These are phyloP conservation scores for Melanotaenia duboulayi DNA, from an alignment of 2,113 vertebrate genomes.

Conservation along the genomic window DNA sequence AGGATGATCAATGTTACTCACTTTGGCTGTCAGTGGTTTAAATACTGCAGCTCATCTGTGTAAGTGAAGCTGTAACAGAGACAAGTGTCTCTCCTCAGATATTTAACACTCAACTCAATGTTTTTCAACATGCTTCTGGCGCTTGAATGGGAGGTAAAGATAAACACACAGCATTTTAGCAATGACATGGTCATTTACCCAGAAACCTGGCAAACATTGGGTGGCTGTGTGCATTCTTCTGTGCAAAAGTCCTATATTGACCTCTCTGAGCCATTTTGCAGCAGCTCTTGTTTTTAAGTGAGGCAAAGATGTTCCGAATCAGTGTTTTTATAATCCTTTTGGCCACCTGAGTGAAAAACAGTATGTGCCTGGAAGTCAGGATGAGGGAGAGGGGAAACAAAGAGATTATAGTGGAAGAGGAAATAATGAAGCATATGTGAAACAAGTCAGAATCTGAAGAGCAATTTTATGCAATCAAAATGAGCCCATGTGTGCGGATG, in stretches of 20 bases:
- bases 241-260: neutral
- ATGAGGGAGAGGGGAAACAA: no score
- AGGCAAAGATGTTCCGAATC: neutral
- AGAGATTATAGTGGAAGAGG: no score
- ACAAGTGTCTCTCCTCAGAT: neutral
- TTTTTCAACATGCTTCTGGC: conserved; percentile 6
- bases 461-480: no score
- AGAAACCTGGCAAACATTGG: conserved; percentile 11
- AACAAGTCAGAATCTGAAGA: neutral
- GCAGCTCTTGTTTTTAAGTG: conserved; percentile 2
- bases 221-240: neutral
- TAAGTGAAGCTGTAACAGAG: neutral
- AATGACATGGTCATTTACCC: conserved; percentile 6
- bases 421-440: no score
- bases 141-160: neutral
- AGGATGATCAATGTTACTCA: neutral
- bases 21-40: neutral
- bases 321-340: neutral
- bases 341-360: neutral
- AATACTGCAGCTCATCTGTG: neutral
- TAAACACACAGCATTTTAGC: conserved; percentile 1
- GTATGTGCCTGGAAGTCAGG: neutral
- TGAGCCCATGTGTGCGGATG: neutral
- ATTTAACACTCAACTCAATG: neutral
- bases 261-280: conserved; percentile 4